Evolutionary conservation across 2,888 invertebrate species (phyloP).

Genomic region (Platycheirus albimanus): DNA sequence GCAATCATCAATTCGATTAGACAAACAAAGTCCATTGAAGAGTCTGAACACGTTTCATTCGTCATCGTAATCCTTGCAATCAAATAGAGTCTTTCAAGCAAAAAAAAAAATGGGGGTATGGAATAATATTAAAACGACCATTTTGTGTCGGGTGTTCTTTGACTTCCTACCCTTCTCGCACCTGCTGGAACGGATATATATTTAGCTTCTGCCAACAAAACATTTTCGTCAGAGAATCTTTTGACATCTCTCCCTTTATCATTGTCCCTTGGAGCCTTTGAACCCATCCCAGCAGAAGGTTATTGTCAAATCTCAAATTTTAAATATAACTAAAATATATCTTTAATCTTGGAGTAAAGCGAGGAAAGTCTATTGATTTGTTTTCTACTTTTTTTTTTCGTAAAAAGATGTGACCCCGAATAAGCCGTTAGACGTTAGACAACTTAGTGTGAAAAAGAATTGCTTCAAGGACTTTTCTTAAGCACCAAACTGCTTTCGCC

Average conservation of each 20-base stretch:
- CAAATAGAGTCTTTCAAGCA: conserved; percentile 26
- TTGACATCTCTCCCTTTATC: background rate
- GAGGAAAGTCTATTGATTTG: conserved; percentile 19
- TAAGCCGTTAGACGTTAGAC: conserved; percentile 29
- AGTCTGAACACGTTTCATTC: conserved; percentile 54
- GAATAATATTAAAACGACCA: conserved; percentile 35
- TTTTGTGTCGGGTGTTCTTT: background rate
- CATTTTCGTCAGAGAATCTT: background rate
- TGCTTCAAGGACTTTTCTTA: conserved; percentile 51
- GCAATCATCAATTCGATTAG: conserved; percentile 55
- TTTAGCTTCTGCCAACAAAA: background rate
- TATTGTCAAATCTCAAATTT: background rate
- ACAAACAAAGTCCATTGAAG: conserved; percentile 27
- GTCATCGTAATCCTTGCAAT: conserved; percentile 67
- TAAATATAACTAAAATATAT: no score
- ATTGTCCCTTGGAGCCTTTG: background rate
- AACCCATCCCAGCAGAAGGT: background rate
- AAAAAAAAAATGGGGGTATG: background rate
- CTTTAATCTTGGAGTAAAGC: background rate
- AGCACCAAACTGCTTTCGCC: conserved; percentile 13
- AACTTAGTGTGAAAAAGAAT: conserved; percentile 34
- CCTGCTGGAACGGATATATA: conserved; percentile 47
- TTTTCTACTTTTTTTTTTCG: background rate
- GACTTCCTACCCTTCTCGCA: background rate
- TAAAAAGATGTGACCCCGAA: conserved; percentile 1